phyloP scores from a whole-genome alignment of 1,140 invertebrate species.

The Drosophila kurseongensis region DNA sequence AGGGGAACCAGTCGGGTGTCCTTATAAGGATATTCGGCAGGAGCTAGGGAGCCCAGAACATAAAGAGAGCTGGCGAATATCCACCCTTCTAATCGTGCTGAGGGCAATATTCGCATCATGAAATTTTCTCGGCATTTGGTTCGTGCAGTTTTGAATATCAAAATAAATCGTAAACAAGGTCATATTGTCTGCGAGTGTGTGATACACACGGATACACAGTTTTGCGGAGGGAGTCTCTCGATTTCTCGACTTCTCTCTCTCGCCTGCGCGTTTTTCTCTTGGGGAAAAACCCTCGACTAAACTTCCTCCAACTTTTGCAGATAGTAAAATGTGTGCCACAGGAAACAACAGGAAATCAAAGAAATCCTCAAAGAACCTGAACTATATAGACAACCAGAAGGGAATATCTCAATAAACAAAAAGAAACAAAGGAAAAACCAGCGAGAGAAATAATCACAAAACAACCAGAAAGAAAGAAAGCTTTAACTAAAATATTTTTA shows the following conservation, averaged over 20 bases:
- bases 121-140: constrained; percentile 42
- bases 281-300: constrained; percentile 51
- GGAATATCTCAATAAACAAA: constrained; percentile 20
- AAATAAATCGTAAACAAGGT: constrained; percentile 83
- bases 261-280: constrained; percentile 39
- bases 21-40: constrained; percentile 18
- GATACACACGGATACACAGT: constrained; percentile 28
- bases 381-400: constrained; percentile 65
- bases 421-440: constrained; percentile 16
- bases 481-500: constrained; percentile 82
- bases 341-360: constrained; percentile 71
- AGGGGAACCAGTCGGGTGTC: constrained; percentile 45
- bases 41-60: constrained; percentile 15
- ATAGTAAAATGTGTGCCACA: constrained; percentile 78
- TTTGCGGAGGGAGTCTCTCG: constrained; percentile 23
- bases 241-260: constrained; percentile 26
- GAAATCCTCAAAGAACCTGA: constrained; percentile 79
- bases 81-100: constrained; percentile 44
- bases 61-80: constrained; percentile 26
- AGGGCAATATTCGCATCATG: constrained; percentile 55
- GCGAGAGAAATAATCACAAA: constrained; percentile 66
- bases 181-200: constrained; percentile 65
- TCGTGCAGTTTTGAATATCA: constrained; percentile 81
- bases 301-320: constrained; percentile 65
- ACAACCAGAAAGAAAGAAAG: constrained; percentile 59